These are phyloP conservation scores for Ascidia mentula DNA, from an alignment of 23 tunicate genomes.

Conservation along the genomic window DNA sequence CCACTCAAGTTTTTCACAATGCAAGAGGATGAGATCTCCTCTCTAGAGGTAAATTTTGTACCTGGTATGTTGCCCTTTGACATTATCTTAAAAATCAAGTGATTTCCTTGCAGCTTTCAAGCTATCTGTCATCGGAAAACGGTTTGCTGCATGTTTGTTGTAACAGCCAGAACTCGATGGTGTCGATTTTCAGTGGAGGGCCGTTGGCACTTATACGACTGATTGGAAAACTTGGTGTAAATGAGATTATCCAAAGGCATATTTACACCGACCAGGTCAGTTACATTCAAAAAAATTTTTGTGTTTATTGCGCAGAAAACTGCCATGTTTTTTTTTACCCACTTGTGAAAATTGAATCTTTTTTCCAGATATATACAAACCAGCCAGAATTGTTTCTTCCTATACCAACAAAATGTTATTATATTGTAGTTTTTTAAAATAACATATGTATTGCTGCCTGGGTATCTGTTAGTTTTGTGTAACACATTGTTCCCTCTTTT, in stretches of 20 bases:
- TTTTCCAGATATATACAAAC: too few relatives aligned
- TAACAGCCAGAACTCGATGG: neutral
- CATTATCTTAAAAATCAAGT: neutral
- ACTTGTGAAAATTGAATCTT: too few relatives aligned
- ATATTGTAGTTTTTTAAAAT: too few relatives aligned
- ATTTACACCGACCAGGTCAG: slow-evolving; percentile 39
- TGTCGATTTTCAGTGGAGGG: slow-evolving; percentile 76
- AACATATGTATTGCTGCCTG: too few relatives aligned
- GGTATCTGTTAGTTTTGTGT: too few relatives aligned
- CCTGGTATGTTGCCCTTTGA: neutral
- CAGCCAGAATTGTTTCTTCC: too few relatives aligned
- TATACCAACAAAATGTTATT: too few relatives aligned
- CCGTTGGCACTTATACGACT: slow-evolving; percentile 58
- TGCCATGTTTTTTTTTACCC: too few relatives aligned
- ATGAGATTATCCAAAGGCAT: slow-evolving; percentile 39
- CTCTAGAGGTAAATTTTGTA: slow-evolving; percentile 23
- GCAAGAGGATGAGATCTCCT: slow-evolving; percentile 22
- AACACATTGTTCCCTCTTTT: neutral
- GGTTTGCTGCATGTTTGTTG: slow-evolving; percentile 47
- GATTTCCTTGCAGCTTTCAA: slow-evolving; percentile 50
- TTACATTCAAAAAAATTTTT: too few relatives aligned
- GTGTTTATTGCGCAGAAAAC: too few relatives aligned
- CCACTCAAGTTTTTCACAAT: slow-evolving; percentile 22
- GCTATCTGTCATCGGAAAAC: slow-evolving; percentile 59
- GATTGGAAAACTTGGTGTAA: slow-evolving; percentile 38